Conservation (phyloP, 1,140 invertebrate genomes). For the Pinna nobilis region DNA sequence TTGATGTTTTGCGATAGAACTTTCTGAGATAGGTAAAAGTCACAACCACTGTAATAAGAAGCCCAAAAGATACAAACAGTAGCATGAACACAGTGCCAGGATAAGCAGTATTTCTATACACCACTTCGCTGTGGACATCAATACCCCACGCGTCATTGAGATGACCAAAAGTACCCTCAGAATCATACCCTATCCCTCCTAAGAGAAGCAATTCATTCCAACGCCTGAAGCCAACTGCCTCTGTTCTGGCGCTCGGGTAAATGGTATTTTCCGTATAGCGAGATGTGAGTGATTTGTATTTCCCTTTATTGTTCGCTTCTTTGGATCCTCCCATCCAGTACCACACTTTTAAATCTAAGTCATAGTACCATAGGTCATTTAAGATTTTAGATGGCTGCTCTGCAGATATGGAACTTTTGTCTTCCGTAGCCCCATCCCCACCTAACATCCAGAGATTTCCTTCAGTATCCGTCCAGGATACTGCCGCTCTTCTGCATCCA, state of each 20-base stretch:
- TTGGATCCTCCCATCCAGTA: slow-evolving; percentile 48
- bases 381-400: slow-evolving; percentile 35
- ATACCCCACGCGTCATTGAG: slow-evolving; percentile 32
- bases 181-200: slow-evolving; percentile 51
- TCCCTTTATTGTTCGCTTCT: slow-evolving; percentile 32
- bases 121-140: slow-evolving; percentile 28
- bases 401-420: not conserved
- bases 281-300: slow-evolving; percentile 14
- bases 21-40: slow-evolving; percentile 24
- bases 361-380: slow-evolving; percentile 55
- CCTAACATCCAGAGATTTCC: slow-evolving; percentile 60
- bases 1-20: not conserved
- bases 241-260: slow-evolving; percentile 44
- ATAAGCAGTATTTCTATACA: slow-evolving; percentile 23
- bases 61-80: slow-evolving; percentile 13
- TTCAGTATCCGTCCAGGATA: slow-evolving; percentile 42
- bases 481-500: slow-evolving; percentile 44
- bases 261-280: slow-evolving; percentile 12
- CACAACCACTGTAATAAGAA: slow-evolving; percentile 12
- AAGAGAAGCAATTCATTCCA: slow-evolving; percentile 47
- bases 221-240: slow-evolving; percentile 36
- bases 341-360: slow-evolving; percentile 42
- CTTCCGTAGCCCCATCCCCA: slow-evolving; percentile 45
- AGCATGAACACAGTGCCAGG: slow-evolving; percentile 28
- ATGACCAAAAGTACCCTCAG: slow-evolving; percentile 6